phyloP scores from a whole-genome alignment of 2,888 invertebrate genomes.

The Carabus problematicus region DNA sequence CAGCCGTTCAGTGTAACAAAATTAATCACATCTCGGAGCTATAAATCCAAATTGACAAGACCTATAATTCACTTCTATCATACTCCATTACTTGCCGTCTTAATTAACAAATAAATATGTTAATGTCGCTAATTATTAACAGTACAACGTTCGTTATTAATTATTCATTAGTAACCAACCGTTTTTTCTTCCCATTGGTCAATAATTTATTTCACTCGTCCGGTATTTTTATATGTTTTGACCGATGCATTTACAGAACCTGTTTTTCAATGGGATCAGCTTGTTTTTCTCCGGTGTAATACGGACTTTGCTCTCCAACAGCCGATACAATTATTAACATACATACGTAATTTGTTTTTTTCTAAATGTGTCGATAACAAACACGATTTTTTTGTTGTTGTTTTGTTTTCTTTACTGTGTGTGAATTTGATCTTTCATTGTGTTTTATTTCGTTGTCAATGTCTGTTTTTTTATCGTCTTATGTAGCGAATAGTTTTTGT shows the following conservation, averaged over 20 bases:
- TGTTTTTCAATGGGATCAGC: constrained; percentile 30
- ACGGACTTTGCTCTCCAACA: constrained; percentile 7
- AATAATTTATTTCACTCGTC: background rate
- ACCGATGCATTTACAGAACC: background rate
- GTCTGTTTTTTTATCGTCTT: too few relatives aligned
- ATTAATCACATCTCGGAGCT: too few relatives aligned
- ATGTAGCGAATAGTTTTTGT: too few relatives aligned
- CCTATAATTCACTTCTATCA: constrained; percentile 2
- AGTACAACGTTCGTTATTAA: constrained; percentile 14
- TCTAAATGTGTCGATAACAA: too few relatives aligned
- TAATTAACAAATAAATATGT: constrained; percentile 40
- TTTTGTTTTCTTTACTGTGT: too few relatives aligned
- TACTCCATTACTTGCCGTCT: constrained; percentile 12
- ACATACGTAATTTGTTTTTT: background rate
- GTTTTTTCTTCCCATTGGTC: constrained; percentile 28
- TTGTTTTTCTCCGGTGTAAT: constrained; percentile 29
- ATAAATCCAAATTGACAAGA: too few relatives aligned
- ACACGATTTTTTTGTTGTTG: too few relatives aligned
- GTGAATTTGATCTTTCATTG: too few relatives aligned
- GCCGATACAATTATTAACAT: constrained; percentile 24
- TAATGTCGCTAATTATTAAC: constrained; percentile 34
- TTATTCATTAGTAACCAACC: constrained; percentile 34
- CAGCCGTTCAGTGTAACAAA: too few relatives aligned
- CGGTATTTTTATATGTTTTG: background rate
- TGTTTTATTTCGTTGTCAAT: too few relatives aligned